These are phyloP conservation scores for Agriopis aurantiaria DNA, from an alignment of 2,888 invertebrate species.

Conservation along the genomic window DNA sequence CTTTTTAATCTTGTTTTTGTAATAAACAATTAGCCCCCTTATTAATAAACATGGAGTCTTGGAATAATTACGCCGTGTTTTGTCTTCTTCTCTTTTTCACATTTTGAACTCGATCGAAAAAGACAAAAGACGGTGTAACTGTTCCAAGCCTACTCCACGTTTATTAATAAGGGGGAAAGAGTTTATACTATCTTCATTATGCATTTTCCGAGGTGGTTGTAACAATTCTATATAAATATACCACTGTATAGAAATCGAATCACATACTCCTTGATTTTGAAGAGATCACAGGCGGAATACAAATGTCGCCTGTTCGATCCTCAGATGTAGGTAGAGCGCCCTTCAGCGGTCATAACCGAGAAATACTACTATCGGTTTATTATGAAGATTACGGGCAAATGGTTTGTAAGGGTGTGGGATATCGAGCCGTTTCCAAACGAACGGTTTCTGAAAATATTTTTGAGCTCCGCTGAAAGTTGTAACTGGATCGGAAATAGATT, in stretches of 20 bases:
- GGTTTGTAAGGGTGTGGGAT: slow-evolving; percentile 37
- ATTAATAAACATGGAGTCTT: too few relatives aligned
- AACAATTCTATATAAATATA: slow-evolving; percentile 61
- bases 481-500: slow-evolving; percentile 26
- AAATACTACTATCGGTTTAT: slow-evolving; percentile 48
- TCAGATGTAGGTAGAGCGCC: slow-evolving; percentile 46
- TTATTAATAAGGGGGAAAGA: too few relatives aligned
- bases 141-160: too few relatives aligned
- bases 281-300: slow-evolving; percentile 74
- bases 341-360: slow-evolving; percentile 57
- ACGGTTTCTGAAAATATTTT: slow-evolving; percentile 30
- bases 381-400: slow-evolving; percentile 45
- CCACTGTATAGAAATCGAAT: slow-evolving; percentile 81
- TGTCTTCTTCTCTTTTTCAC: too few relatives aligned
- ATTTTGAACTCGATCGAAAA: too few relatives aligned
- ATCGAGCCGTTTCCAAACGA: slow-evolving; percentile 39
- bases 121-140: too few relatives aligned
- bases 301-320: slow-evolving; percentile 66
- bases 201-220: slow-evolving; percentile 28
- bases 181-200: not conserved
- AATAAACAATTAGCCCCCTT: too few relatives aligned
- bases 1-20: too few relatives aligned
- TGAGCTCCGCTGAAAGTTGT: slow-evolving; percentile 11
- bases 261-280: slow-evolving; percentile 86
- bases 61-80: too few relatives aligned